A percentile compares a stretch with the other conserved stretches of the same genome.
phyloP scores from a whole-genome alignment of 2,797 vertebrate species.

The Siniperca undulata region DNA sequence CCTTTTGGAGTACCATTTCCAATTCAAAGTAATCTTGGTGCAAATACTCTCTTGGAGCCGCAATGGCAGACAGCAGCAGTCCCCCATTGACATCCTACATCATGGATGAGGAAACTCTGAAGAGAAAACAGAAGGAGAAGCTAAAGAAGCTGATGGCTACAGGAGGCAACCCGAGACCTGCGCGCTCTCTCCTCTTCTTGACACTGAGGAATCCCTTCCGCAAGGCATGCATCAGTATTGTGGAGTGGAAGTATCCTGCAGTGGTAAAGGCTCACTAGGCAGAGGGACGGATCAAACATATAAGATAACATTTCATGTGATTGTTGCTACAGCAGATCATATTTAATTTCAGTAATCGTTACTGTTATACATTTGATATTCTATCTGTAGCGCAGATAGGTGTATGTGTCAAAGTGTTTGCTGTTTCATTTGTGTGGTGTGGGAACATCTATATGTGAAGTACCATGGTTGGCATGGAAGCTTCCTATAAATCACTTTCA shows the following conservation, averaged over 20 bases:
- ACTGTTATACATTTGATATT: not conserved
- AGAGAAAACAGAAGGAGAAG: conserved; percentile 89
- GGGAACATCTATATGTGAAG: not conserved
- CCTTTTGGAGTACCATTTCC: conserved; percentile 9
- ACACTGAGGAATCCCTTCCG: conserved; percentile 91
- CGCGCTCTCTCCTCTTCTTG: conserved; percentile 91
- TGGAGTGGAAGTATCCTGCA: conserved; percentile 97
- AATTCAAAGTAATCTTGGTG: not conserved
- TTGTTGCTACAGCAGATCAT: not conserved
- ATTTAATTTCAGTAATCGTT: not conserved
- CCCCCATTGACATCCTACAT: conserved; percentile 77
- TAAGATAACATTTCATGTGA: not conserved
- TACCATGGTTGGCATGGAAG: not conserved
- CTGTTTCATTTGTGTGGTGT: not conserved
- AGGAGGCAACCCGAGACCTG: conserved; percentile 88
- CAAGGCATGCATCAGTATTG: conserved; percentile 92
- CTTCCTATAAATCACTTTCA: conserved; percentile 71
- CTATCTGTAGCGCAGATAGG: not conserved
- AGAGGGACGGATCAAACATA: not conserved
- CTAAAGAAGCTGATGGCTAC: conserved; percentile 90
- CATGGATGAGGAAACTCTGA: conserved; percentile 89
- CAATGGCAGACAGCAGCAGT: conserved; percentile 86
- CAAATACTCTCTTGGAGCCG: not conserved
- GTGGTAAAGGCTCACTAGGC: not conserved
- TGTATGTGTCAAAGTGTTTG: not conserved